These are phyloP conservation scores for Limnephilus rhombicus DNA, from an alignment of 2,888 invertebrate species.

Conservation along the genomic window DNA sequence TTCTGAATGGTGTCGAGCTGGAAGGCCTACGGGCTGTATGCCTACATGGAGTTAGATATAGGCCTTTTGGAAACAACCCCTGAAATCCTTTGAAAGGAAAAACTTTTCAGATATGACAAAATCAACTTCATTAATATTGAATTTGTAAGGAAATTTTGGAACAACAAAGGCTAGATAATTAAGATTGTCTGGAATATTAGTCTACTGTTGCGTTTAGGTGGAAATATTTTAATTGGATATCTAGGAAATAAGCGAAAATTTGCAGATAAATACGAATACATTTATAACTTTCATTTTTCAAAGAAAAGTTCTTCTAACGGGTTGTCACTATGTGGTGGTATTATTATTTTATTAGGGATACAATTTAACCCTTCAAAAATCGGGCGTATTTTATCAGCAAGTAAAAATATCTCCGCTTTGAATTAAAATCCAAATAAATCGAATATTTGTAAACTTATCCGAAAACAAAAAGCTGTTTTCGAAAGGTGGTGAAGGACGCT, in stretches of 20 bases:
- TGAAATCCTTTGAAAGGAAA: neutral
- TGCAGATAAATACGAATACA: neutral
- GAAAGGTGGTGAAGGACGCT: too few relatives aligned
- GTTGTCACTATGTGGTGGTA: too few relatives aligned
- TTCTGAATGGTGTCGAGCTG: neutral
- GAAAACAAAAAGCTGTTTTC: too few relatives aligned
- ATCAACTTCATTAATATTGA: neutral
- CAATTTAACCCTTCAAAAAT: too few relatives aligned
- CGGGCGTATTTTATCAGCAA: too few relatives aligned
- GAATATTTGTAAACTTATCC: too few relatives aligned
- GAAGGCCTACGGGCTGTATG: neutral
- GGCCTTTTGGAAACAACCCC: neutral
- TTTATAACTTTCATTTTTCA: too few relatives aligned
- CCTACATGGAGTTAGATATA: neutral
- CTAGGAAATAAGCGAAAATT: neutral
- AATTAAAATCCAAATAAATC: too few relatives aligned
- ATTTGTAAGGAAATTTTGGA: neutral
- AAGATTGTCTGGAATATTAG: neutral
- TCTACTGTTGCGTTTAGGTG: neutral
- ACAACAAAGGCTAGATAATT: neutral
- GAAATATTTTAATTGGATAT: neutral
- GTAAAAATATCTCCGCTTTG: too few relatives aligned
- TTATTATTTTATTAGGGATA: too few relatives aligned
- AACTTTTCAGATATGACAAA: neutral
- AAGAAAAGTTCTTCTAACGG: too few relatives aligned